phyloP scores from a whole-genome alignment of 2,113 vertebrate genomes.

The Grammomys dolichurus region DNA sequence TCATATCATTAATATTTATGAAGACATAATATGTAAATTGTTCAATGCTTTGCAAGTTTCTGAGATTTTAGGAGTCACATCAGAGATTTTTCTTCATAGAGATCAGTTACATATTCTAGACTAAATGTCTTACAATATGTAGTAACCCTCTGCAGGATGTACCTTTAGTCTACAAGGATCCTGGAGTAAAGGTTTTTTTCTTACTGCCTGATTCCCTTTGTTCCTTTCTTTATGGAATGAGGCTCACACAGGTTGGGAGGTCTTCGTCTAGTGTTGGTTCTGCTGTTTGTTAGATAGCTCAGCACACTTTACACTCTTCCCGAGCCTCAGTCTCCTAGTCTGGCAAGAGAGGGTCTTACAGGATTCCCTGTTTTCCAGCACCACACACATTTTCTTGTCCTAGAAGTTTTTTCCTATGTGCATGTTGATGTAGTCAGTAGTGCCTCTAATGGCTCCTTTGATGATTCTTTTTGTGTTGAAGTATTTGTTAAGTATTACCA shows the following conservation, averaged over 20 bases:
- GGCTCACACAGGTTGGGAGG: neutral
- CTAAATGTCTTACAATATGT: neutral
- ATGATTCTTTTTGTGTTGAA: slow-evolving; percentile 36
- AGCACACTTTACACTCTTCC: neutral
- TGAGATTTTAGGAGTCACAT: neutral
- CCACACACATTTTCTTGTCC: neutral
- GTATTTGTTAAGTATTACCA: neutral
- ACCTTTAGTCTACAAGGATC: neutral
- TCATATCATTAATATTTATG: neutral
- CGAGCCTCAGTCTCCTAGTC: neutral
- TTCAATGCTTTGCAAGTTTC: neutral
- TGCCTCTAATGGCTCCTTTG: neutral
- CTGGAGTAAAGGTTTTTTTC: neutral
- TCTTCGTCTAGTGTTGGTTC: neutral
- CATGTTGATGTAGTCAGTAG: neutral
- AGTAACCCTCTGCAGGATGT: neutral
- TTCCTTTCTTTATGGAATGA: neutral
- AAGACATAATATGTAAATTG: slow-evolving; percentile 23
- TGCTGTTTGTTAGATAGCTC: neutral
- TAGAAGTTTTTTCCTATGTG: neutral
- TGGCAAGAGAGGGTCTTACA: neutral
- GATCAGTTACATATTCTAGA: neutral
- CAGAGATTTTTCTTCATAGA: slow-evolving; percentile 1
- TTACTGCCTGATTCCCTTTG: neutral
- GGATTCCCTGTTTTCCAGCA: neutral